Evolutionary conservation across 2,888 invertebrate species (phyloP).

Genomic region (Eretmocerus hayati): DNA sequence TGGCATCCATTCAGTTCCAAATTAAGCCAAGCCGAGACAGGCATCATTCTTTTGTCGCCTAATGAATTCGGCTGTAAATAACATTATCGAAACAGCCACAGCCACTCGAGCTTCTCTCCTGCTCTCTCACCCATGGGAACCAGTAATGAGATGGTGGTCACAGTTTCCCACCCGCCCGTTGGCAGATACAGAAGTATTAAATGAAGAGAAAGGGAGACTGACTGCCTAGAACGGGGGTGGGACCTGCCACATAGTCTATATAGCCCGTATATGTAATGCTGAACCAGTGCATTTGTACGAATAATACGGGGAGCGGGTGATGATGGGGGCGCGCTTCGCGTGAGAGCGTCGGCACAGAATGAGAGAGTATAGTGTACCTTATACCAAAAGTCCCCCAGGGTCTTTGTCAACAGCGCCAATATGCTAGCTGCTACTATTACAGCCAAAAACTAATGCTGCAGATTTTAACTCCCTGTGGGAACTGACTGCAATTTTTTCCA

Average conservation of each 20-base stretch:
- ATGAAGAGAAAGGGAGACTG: no score
- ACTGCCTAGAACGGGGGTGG: no score
- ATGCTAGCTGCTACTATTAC: conserved; percentile 40
- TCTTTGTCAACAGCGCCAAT: conserved; percentile 46
- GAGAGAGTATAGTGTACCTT: conserved; percentile 31
- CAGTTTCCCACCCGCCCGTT: conserved; percentile 38
- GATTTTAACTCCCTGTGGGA: no score
- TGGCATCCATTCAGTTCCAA: no score
- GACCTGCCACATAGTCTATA: no score
- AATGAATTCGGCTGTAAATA: not conserved
- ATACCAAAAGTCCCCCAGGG: conserved; percentile 24
- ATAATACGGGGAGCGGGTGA: conserved; percentile 11
- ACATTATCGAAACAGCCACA: conserved; percentile 7
- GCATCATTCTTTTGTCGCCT: no score
- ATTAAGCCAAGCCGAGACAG: no score
- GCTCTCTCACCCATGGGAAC: conserved; percentile 41
- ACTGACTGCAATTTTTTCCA: conserved; percentile 24
- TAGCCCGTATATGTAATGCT: no score
- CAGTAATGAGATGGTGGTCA: conserved; percentile 47
- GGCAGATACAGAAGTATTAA: no score
- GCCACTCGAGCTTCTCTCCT: no score
- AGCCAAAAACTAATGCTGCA: no score
- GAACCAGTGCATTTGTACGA: no score
- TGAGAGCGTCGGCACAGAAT: conserved; percentile 20
- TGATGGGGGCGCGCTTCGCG: conserved; percentile 13